These are phyloP conservation scores for Sphaerophoria rueppellii DNA, from an alignment of 2,888 invertebrate species.

Conservation along the genomic window DNA sequence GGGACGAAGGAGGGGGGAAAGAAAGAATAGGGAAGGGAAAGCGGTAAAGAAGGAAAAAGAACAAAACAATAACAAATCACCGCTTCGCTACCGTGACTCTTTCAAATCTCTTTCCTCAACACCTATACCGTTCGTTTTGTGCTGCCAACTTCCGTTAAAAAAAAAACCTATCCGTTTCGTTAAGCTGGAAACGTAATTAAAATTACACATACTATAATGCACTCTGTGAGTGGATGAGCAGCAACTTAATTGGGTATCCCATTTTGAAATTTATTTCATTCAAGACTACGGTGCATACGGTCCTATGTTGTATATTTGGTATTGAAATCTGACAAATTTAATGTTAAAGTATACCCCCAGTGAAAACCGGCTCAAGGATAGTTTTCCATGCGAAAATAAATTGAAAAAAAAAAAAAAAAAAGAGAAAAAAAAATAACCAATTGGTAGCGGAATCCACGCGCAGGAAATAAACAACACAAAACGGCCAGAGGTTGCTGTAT, in stretches of 20 bases:
- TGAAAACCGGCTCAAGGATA: no score
- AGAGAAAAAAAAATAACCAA: slow-evolving; percentile 24
- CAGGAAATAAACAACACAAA: slow-evolving; percentile 64
- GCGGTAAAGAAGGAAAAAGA: slow-evolving; percentile 3
- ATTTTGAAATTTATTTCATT: slow-evolving; percentile 66
- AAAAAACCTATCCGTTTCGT: slow-evolving; percentile 48
- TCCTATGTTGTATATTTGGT: no score
- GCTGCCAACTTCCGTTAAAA: slow-evolving; percentile 66
- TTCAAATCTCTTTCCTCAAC: slow-evolving; percentile 24
- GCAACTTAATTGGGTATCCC: slow-evolving; percentile 14
- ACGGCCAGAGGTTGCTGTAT: slow-evolving; percentile 38
- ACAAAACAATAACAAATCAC: slow-evolving; percentile 27
- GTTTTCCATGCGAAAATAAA: not conserved
- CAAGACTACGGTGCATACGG: slow-evolving; percentile 1
- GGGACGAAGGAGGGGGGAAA: no score
- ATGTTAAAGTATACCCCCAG: no score
- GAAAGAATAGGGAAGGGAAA: no score
- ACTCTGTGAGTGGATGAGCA: slow-evolving; percentile 45
- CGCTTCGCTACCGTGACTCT: slow-evolving; percentile 34
- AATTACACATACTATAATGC: slow-evolving; percentile 43
- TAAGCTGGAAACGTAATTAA: slow-evolving; percentile 40
- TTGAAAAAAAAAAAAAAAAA: not conserved
- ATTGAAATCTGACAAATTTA: no score
- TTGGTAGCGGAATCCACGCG: slow-evolving; percentile 68
- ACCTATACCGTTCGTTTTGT: slow-evolving; percentile 59